phyloP scores from a whole-genome alignment of 64 coral and sea anemone genomes.

The Platygyra sinensis region DNA sequence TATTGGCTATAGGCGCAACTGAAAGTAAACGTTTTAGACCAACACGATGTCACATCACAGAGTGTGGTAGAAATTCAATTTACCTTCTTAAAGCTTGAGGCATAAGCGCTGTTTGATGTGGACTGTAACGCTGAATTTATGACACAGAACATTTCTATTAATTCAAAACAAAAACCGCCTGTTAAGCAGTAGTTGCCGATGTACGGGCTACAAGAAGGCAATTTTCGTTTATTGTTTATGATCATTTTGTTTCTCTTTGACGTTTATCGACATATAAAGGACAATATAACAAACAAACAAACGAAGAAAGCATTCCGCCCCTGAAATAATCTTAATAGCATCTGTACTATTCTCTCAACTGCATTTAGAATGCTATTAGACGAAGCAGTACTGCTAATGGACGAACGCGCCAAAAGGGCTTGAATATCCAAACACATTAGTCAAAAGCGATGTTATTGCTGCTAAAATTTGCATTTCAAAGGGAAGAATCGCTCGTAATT shows the following conservation, averaged over 20 bases:
- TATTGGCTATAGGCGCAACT: too few relatives aligned
- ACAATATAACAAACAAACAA: not conserved
- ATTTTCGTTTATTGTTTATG: not conserved
- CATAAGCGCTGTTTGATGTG: too few relatives aligned
- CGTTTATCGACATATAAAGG: not conserved
- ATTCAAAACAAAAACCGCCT: too few relatives aligned
- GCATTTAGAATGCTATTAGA: not conserved
- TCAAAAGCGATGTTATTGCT: not conserved
- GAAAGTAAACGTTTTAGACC: too few relatives aligned
- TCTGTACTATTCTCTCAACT: too few relatives aligned
- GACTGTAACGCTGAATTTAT: too few relatives aligned
- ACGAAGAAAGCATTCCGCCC: too few relatives aligned
- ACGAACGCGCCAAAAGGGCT: not conserved
- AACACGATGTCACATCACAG: too few relatives aligned
- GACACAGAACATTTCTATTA: too few relatives aligned
- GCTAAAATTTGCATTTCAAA: constrained; percentile 22
- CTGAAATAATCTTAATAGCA: not conserved
- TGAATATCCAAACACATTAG: constrained; percentile 4
- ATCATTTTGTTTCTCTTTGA: not conserved
- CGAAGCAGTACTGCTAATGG: not conserved
- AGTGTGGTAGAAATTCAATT: too few relatives aligned
- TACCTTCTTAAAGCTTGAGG: too few relatives aligned
- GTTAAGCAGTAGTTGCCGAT: too few relatives aligned
- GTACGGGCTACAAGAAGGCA: not conserved
- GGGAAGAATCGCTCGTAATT: not conserved